Evolutionary conservation across 2,113 vertebrate species (phyloP), one percentile per base, ranked within the genome.

Genomic region (Tetrao urogallus): DNA sequence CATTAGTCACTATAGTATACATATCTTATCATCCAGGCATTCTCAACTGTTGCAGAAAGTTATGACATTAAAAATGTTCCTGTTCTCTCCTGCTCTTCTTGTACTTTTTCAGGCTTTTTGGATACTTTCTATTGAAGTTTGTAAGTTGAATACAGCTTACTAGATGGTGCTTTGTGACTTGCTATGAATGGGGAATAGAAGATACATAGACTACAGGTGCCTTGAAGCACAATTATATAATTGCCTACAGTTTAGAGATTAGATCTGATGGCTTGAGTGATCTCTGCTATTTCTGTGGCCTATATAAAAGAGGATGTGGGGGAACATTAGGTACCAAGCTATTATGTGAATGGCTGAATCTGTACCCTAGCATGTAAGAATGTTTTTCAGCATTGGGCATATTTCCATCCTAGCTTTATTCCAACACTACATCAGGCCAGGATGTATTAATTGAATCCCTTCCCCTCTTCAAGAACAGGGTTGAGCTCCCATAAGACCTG

Each of bases 361-460:
- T 65, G 17, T 63, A 58, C 56, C 17, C 8, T 13, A 34, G 34
- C 14, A 34, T 0, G 0, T 20, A 22, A 66, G 18, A 77, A 60
- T 38, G 27, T 13, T 86, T 0, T 66, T 81, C 13, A 14, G 4
- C 8, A 8, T 6, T 66, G 38, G 5, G 14, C 47, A 16, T 4
- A 3, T 20, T 74, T 75, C 42, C 18, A 12, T 38, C 24, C 13
- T 64, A 4, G 13, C 12, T 75, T 13, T 17, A 27, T 79, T 25
- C 54, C 28, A 88, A 17, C 20, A 79, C 16, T 7, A 7, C 32
- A 38, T 32, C 19, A 75, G 42, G 50, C 13, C 5, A 40, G 43
- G 48, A 48, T 56, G 27, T 20, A 70, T 1, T 4, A 64, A 45
- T 12, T 65, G 15, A 78, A 0, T 60, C 61, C 30, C 34, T 65